Evolutionary conservation across 2,888 invertebrate species (phyloP).

Genomic region (Acholoe squamosa): DNA sequence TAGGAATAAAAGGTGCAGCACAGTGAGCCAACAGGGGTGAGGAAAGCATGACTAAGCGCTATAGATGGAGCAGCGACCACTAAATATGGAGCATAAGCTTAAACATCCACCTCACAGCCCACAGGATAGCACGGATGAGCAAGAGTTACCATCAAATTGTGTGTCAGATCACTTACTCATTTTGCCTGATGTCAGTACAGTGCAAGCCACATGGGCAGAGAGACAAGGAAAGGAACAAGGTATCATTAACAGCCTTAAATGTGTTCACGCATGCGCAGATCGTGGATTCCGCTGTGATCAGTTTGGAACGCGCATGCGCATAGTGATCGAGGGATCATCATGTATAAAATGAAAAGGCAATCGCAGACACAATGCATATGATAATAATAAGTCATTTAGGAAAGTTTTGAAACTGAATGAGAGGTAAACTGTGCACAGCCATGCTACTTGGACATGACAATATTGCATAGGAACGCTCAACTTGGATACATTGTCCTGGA

Average conservation of each 20-base stretch:
- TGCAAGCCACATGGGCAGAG: constrained; percentile 41
- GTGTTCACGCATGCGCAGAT: constrained; percentile 50
- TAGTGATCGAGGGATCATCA: not conserved
- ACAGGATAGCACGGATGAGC: not conserved
- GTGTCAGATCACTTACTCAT: constrained; percentile 49
- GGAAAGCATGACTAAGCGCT: not conserved
- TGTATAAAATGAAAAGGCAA: constrained; percentile 10
- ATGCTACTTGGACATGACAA: not conserved
- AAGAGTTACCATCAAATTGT: not conserved
- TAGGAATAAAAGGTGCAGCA: not conserved
- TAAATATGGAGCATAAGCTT: not conserved
- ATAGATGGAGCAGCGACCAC: not conserved
- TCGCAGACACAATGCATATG: not conserved
- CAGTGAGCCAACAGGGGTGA: not conserved
- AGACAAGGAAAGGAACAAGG: constrained; percentile 54
- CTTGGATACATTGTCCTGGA: not conserved
- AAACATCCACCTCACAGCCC: constrained; percentile 31
- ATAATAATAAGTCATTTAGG: not conserved
- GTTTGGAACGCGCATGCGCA: constrained; percentile 41
- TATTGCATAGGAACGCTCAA: not conserved
- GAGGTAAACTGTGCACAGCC: constrained; percentile 1
- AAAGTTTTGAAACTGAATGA: not conserved
- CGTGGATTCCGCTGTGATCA: constrained; percentile 12
- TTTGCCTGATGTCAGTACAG: constrained; percentile 55
- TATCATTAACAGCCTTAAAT: constrained; percentile 34